These are phyloP conservation scores for Lanius collurio DNA, from an alignment of 2,113 vertebrate species.

Conservation along the genomic window DNA sequence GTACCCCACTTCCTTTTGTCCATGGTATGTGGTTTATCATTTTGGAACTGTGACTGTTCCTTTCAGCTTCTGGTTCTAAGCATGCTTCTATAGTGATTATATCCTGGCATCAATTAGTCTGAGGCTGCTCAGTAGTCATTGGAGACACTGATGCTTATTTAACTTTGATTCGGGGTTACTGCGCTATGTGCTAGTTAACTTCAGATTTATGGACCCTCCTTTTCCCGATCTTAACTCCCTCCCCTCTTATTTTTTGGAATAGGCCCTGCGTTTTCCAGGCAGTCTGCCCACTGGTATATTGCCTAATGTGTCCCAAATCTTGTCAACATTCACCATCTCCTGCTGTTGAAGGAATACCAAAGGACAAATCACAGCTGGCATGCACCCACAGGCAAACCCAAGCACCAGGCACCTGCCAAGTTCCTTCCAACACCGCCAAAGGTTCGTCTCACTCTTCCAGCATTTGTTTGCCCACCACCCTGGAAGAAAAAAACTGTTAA, in stretches of 20 bases:
- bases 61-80: not conserved
- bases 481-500: constrained; percentile 52
- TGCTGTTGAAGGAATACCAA: not conserved
- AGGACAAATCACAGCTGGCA: not conserved
- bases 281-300: not conserved
- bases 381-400: not conserved
- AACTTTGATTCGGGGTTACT: not conserved
- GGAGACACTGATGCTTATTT: not conserved
- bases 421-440: constrained; percentile 90
- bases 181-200: not conserved
- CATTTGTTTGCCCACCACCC: constrained; percentile 84
- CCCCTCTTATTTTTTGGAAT: not conserved
- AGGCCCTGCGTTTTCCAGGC: constrained; percentile 1
- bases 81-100: not conserved
- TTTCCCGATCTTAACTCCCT: not conserved
- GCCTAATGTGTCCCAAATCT: not conserved
- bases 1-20: not conserved
- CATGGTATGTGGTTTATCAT: not conserved
- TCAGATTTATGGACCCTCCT: not conserved
- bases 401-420: constrained; percentile 78
- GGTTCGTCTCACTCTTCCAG: constrained; percentile 81
- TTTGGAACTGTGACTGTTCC: not conserved
- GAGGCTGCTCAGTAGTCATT: not conserved
- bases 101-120: not conserved
- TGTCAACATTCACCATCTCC: not conserved